Base-by-base conservation (phyloP, 2,797 vertebrate genomes). In the Brachyalestes nurse region DNA sequence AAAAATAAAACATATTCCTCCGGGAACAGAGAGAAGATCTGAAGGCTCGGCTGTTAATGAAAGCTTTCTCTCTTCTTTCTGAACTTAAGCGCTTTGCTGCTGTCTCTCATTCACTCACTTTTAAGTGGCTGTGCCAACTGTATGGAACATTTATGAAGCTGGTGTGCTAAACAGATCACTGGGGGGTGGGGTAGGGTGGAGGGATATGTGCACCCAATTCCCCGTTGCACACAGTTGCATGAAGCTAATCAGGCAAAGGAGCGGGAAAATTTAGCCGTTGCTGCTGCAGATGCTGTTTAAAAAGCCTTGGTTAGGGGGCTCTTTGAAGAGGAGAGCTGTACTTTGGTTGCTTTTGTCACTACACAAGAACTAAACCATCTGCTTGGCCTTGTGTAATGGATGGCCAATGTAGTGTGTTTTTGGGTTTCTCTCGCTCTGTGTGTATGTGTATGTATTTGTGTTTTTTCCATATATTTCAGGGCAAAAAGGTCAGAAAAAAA, bases 241-340 rank as follows among this genome's bases (percentile, higher is more conserved):
- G 84, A 84, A 88, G 88, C 79, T 92, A 90, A 93, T 92, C 91
- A 92, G 83, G 86, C 64, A 66, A 75, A 84, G 79, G 64, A 88
- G 83, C 64, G 84, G 81, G 84, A 84, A 81, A 88, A 88, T 87
- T 89, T 86, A 77, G 85, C 87, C 84, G 84, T 84, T 84, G 51
- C 80, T 84, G 80, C 87, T 92, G 92, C 93, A 94, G 92, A 94
- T 93, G 92, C 93, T 80, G 86, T 89, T 91, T 90, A 86, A 91
- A 92, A 92, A 91, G 82, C 89, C 87, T 82, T 83, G 40, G 70
- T 85, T 89, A 90, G 83, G 90, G 75, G 81, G 69, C 64, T 73
- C 92, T 93, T 93, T 94, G 92, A 94, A 93, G 93, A 89, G 88
- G 80, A 84, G 86, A 91, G 88, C 89, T 89, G 90, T 89, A 91